Percentiles rank a stretch among this genome's conserved stretches.
phyloP scores from a whole-genome alignment of 2,113 vertebrate genomes.

The Calypte anna region DNA sequence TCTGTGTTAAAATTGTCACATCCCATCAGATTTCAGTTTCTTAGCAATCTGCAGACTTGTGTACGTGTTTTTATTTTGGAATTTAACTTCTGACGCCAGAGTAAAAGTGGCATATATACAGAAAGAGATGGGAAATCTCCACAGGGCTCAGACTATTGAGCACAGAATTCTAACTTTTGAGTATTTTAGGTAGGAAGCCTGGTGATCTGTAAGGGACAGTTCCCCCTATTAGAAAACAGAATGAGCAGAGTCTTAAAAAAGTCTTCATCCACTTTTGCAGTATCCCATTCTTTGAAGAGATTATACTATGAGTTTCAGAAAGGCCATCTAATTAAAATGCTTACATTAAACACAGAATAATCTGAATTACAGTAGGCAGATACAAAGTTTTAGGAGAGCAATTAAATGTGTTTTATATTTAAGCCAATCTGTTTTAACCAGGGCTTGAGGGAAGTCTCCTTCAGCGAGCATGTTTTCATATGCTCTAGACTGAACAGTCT shows the following conservation, averaged over 20 bases:
- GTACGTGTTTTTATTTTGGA: neutral
- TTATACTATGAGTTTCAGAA: neutral
- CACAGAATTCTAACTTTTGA: neutral
- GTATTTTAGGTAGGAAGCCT: neutral
- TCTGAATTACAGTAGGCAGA: neutral
- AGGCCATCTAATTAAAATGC: neutral
- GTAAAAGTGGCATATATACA: neutral
- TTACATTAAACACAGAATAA: neutral
- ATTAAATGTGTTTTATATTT: neutral
- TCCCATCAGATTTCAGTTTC: neutral
- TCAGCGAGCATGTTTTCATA: neutral
- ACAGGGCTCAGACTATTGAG: neutral
- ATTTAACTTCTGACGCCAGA: neutral
- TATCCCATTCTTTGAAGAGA: neutral
- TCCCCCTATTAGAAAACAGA: neutral
- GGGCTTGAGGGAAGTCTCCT: neutral
- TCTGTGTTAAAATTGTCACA: slow-evolving; percentile 11
- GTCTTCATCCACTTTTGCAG: neutral
- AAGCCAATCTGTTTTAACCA: neutral
- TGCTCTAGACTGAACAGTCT: neutral
- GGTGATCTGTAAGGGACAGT: neutral
- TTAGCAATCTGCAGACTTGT: neutral
- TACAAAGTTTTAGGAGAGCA: neutral
- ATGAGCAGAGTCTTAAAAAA: neutral
- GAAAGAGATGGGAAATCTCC: neutral